Base-by-base conservation (phyloP, 1,140 invertebrate species). In the Euura lappo region DNA sequence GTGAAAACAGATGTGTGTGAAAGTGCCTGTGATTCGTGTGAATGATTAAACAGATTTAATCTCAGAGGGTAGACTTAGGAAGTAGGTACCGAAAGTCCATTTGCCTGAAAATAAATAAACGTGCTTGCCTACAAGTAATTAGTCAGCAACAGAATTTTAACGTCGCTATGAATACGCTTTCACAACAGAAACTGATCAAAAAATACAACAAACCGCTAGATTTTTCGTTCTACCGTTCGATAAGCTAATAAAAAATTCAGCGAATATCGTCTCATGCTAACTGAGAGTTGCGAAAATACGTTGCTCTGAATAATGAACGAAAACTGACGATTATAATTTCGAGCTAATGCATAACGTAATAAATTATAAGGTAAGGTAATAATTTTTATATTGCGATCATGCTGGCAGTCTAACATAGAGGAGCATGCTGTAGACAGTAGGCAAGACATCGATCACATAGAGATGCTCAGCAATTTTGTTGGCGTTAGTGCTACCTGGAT, bases 401-500 rank as follows among this genome's bases (percentile, higher is more conserved):
- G 69, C 44, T 70, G 47, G 28, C 28, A 46, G 45, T 45, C 46
- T 46, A 6, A 46, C 47, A 46, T 70, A 70, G 10, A 45, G 11
- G 42, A 44, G 47, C 69, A 70, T 46, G 69, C 69, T 70, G n/a
- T 7, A 43, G 65, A 42, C 45, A 68, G 28, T 28, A 43, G 45
- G 46, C 28, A 70, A 70, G 69, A 10, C 69, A 70, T 51, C 65
- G 46, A 28, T 66, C 28, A 71, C 47, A 71, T n/a, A 71, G 69
- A 71, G 43, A 66, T 65, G 65, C 47, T 45, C 71, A 67, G 45
- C 69, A 44, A 42, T 45, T 46, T n/a, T 70, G n/a, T 64, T 64
- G 79, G 75, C 78, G 80, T 84, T 85, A 85, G 81, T 85, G 85
- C 86, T 88, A 96, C 94, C 94, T 95, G 97, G 96, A 91, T 98